Conservation (phyloP, 2,888 invertebrate genomes). For the Apamea epomidion region DNA sequence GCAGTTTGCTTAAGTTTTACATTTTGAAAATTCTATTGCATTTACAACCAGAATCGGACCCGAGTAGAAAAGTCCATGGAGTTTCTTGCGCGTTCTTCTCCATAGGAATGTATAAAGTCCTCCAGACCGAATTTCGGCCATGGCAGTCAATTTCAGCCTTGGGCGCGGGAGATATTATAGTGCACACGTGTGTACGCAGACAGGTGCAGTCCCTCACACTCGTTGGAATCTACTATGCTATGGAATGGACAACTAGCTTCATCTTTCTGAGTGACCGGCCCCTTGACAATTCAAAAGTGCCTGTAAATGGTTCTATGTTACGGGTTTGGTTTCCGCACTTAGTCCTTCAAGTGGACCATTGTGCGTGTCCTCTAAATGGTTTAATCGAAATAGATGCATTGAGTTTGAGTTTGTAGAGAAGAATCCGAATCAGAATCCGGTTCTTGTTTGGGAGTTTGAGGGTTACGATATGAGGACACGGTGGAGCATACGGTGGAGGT, state of each 20-base stretch:
- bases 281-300: not conserved
- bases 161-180: no score
- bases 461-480: no score
- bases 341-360: no score
- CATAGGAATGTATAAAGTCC: not conserved
- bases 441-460: not conserved
- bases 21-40: not conserved
- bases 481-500: no score
- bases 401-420: not conserved
- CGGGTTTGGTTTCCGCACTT: no score
- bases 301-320: no score
- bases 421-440: not conserved
- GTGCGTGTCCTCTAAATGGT: no score
- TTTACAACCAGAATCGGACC: not conserved
- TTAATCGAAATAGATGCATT: not conserved
- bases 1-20: not conserved
- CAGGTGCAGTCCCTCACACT: no score
- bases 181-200: no score
- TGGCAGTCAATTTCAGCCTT: no score
- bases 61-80: not conserved
- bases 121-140: no score
- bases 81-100: not conserved
- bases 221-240: not conserved
- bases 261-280: not conserved
- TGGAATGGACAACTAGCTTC: not conserved